These are phyloP conservation scores for Drosophila nebulosa DNA, from an alignment of 1,140 invertebrate genomes.

Conservation along the genomic window DNA sequence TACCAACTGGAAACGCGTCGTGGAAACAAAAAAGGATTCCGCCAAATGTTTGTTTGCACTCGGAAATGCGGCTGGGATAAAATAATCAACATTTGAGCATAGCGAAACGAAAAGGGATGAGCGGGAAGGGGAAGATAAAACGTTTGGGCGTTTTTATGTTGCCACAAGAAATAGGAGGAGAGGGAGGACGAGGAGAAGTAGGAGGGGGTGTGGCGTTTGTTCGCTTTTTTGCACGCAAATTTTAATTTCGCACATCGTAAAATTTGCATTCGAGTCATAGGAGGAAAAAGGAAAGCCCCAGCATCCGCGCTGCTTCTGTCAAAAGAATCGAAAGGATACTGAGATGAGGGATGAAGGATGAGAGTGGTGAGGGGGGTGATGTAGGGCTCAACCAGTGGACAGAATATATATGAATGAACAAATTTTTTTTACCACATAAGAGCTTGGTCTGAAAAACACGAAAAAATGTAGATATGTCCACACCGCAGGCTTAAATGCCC, in stretches of 20 bases:
- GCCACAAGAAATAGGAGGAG: neutral
- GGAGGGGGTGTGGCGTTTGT: neutral
- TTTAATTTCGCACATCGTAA: slow-evolving; percentile 66
- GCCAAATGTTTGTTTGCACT: slow-evolving; percentile 38
- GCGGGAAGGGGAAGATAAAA: neutral
- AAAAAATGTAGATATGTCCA: slow-evolving; percentile 25
- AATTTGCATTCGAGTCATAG: slow-evolving; percentile 16
- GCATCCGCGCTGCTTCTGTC: neutral
- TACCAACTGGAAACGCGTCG: neutral
- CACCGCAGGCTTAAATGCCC: neutral
- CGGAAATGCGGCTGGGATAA: slow-evolving; percentile 50
- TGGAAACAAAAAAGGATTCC: slow-evolving; percentile 14
- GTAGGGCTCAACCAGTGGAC: neutral
- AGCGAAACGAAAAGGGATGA: neutral
- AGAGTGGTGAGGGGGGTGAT: neutral
- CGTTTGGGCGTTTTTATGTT: slow-evolving; percentile 20
- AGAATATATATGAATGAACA: slow-evolving; percentile 55
- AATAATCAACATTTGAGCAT: slow-evolving; percentile 65
- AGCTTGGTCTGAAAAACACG: slow-evolving; percentile 30
- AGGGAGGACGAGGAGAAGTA: too few relatives aligned
- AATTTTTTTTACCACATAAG: slow-evolving; percentile 15
- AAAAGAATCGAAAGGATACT: neutral
- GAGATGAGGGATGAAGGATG: neutral
- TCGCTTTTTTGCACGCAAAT: slow-evolving; percentile 44
- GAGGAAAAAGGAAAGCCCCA: slow-evolving; percentile 2